Evolutionary conservation across 2,888 invertebrate genomes (phyloP).

Genomic region (Carcina quercana): DNA sequence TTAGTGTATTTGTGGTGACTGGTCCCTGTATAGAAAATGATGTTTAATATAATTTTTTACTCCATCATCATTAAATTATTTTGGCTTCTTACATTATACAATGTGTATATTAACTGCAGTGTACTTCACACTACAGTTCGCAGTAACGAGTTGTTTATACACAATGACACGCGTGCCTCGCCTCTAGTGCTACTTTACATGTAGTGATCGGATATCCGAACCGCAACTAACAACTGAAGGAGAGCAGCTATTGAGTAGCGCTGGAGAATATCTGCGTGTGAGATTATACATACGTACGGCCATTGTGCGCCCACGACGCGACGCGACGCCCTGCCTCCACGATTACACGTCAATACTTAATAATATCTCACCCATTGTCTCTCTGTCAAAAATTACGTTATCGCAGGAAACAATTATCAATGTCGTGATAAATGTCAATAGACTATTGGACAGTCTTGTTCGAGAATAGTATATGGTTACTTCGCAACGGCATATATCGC

Average conservation of each 20-base stretch:
- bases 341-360: conserved; percentile 30
- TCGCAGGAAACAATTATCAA: conserved; percentile 35
- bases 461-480: conserved; percentile 12
- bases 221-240: conserved; percentile 3
- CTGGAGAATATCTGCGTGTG: conserved; percentile 13
- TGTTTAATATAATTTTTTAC: too few relatives aligned
- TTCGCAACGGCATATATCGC: conserved; percentile 22
- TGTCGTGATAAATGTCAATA: conserved; percentile 34
- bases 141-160: too few relatives aligned
- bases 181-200: too few relatives aligned
- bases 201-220: too few relatives aligned
- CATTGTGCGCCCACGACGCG: conserved; percentile 20
- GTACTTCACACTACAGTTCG: too few relatives aligned
- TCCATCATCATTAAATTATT: too few relatives aligned
- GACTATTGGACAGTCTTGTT: conserved; percentile 18
- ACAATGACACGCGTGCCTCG: too few relatives aligned
- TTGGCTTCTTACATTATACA: too few relatives aligned
- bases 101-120: too few relatives aligned
- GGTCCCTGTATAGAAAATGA: too few relatives aligned
- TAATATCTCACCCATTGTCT: conserved; percentile 31
- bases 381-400: conserved; percentile 31
- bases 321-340: conserved; percentile 9
- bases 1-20: too few relatives aligned
- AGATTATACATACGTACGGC: conserved; percentile 18
- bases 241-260: conserved; percentile 3